phyloP scores from a whole-genome alignment of 2,888 invertebrate species.

The Polyploca ridens region DNA sequence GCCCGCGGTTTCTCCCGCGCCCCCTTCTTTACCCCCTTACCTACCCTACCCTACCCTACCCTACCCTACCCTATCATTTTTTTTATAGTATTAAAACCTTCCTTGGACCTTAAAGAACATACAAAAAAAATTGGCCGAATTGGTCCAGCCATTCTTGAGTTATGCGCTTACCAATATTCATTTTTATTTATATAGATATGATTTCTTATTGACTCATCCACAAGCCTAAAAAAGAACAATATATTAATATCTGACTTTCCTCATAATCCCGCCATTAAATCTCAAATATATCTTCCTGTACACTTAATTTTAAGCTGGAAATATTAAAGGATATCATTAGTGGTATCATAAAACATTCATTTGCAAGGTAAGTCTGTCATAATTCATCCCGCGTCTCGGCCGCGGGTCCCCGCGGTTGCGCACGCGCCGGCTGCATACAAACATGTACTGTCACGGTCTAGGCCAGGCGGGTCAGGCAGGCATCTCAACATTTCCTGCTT shows the following conservation, averaged over 20 bases:
- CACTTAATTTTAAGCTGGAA: background rate
- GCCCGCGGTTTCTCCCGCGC: too few relatives aligned
- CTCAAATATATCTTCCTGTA: background rate
- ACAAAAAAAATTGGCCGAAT: too few relatives aligned
- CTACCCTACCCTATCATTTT: too few relatives aligned
- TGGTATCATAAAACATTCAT: conserved; percentile 15
- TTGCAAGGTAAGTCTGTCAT: conserved; percentile 21
- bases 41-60: too few relatives aligned
- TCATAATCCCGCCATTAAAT: conserved; percentile 3
- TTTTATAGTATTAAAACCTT: too few relatives aligned
- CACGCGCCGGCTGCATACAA: conserved; percentile 35
- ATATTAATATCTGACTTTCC: background rate
- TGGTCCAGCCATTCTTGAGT: too few relatives aligned
- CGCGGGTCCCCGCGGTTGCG: conserved; percentile 22
- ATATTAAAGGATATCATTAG: conserved; percentile 1
- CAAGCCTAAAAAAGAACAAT: background rate
- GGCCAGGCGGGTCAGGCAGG: conserved; percentile 22
- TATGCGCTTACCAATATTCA: too few relatives aligned
- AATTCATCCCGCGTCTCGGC: conserved; percentile 33
- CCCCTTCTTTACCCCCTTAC: too few relatives aligned
- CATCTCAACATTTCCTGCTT: conserved; percentile 39
- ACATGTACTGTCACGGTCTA: conserved; percentile 37
- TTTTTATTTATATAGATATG: too few relatives aligned
- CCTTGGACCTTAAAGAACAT: too few relatives aligned
- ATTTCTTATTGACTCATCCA: background rate